Conservation (phyloP, 2,113 vertebrate genomes). For the Anarrhichthys ocellatus region DNA sequence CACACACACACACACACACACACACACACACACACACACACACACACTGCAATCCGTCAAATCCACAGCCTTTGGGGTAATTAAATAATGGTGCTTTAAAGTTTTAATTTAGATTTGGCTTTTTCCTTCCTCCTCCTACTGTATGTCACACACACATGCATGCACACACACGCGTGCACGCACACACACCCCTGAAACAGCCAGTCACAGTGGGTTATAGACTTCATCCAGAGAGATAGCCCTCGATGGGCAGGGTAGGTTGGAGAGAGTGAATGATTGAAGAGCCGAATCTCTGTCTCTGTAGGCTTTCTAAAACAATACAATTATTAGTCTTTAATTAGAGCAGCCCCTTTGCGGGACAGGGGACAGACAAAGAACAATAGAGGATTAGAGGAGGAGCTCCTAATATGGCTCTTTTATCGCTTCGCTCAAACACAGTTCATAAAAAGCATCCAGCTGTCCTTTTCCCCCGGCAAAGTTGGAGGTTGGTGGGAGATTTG, state of each 20-base stretch:
- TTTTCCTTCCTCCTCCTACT: constrained; percentile 73
- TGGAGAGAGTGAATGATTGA: constrained; percentile 71
- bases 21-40: constrained; percentile 47
- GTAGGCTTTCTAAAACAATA: constrained; percentile 82
- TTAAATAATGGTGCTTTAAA: constrained; percentile 99
- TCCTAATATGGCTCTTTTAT: constrained; percentile 79
- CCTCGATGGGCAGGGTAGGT: constrained; percentile 57
- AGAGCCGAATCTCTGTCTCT: constrained; percentile 77
- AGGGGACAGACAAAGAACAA: constrained; percentile 76
- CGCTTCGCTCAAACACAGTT: constrained; percentile 70
- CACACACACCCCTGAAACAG: constrained; percentile 8
- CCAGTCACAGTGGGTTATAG: constrained; percentile 41
- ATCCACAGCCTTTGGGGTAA: constrained; percentile 97
- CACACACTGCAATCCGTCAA: constrained; percentile 75
- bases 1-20: not conserved
- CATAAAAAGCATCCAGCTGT: constrained; percentile 61
- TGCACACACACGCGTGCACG: not conserved
- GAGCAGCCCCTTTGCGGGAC: constrained; percentile 76
- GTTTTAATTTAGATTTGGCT: constrained; percentile 97
- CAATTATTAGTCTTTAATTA: constrained; percentile 84
- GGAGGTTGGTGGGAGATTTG: constrained; percentile 25
- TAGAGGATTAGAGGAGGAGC: constrained; percentile 75
- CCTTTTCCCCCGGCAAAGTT: constrained; percentile 37
- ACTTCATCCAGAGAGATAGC: constrained; percentile 72
- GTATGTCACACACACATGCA: constrained; percentile 73